Conservation (phyloP, 2,888 invertebrate genomes). For the Colletes collaris region DNA sequence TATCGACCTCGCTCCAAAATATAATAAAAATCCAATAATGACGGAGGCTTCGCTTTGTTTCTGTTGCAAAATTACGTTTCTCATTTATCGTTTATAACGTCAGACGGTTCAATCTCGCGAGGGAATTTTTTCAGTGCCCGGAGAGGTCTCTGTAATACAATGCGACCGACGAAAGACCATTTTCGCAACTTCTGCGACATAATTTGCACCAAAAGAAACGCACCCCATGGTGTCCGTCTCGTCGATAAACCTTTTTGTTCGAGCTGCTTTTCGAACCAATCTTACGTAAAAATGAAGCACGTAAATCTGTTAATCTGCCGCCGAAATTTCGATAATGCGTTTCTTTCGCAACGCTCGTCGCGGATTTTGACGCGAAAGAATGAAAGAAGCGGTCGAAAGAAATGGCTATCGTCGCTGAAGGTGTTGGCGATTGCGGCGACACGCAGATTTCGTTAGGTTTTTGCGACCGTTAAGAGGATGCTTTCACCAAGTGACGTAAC, state of each 20-base stretch:
- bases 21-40: too few species aligned
- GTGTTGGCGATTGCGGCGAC: not conserved
- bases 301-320: slow-evolving; percentile 16
- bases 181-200: slow-evolving; percentile 12
- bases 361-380: not conserved
- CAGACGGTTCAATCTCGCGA: slow-evolving; percentile 1
- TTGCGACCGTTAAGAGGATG: slow-evolving; percentile 51
- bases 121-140: too few species aligned
- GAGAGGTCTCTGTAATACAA: not conserved
- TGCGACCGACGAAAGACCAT: too few species aligned
- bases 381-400: not conserved
- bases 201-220: slow-evolving; percentile 16
- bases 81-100: not conserved
- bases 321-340: slow-evolving; percentile 49
- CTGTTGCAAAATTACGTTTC: too few species aligned
- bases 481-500: slow-evolving; percentile 43
- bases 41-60: too few species aligned
- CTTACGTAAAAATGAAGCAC: slow-evolving; percentile 49
- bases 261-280: slow-evolving; percentile 3
- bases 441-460: slow-evolving; percentile 46
- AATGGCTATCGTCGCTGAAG: slow-evolving; percentile 8
- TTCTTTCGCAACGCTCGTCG: slow-evolving; percentile 36
- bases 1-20: too few species aligned
- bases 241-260: not conserved
- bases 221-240: not conserved